Conservation (phyloP, 1,140 invertebrate genomes). For the Gonioctena quinquepunctata region DNA sequence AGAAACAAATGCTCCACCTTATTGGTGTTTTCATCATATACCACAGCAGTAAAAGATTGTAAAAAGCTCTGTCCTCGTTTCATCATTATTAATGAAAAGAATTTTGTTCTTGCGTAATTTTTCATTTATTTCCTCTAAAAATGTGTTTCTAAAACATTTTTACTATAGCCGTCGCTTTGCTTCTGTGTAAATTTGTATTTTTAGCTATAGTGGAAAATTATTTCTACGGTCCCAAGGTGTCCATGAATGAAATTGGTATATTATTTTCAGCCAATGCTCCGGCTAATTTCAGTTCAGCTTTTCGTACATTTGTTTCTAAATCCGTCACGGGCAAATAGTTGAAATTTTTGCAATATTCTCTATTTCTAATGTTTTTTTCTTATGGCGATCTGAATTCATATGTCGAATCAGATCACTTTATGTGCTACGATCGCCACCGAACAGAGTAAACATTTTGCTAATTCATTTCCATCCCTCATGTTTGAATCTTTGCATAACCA, state of each 20-base stretch:
- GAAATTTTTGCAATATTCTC: not conserved
- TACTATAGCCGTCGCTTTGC: constrained; percentile 23
- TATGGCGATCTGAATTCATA: too few relatives aligned
- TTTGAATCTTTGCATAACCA: not conserved
- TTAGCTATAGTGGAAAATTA: constrained; percentile 24
- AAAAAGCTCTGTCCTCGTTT: constrained; percentile 22
- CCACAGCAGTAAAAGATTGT: constrained; percentile 24
- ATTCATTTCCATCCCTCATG: not conserved
- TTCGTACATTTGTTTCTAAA: not conserved
- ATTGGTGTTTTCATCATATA: constrained; percentile 18
- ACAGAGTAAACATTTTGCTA: not conserved
- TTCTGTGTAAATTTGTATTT: constrained; percentile 5
- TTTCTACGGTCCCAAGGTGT: constrained; percentile 5
- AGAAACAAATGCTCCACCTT: constrained; percentile 19
- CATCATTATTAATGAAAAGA: constrained; percentile 28
- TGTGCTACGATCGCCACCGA: not conserved
- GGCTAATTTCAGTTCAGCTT: constrained; percentile 22
- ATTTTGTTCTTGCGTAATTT: constrained; percentile 6
- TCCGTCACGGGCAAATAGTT: not conserved
- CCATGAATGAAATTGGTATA: constrained; percentile 25
- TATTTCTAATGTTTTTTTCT: not conserved
- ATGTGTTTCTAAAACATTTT: constrained; percentile 2
- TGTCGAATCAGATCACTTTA: not conserved
- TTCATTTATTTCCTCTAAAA: not conserved
- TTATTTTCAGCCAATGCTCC: constrained; percentile 16